Evolutionary conservation across 1,140 invertebrate species (phyloP).

Genomic region (Maconellicoccus hirsutus): DNA sequence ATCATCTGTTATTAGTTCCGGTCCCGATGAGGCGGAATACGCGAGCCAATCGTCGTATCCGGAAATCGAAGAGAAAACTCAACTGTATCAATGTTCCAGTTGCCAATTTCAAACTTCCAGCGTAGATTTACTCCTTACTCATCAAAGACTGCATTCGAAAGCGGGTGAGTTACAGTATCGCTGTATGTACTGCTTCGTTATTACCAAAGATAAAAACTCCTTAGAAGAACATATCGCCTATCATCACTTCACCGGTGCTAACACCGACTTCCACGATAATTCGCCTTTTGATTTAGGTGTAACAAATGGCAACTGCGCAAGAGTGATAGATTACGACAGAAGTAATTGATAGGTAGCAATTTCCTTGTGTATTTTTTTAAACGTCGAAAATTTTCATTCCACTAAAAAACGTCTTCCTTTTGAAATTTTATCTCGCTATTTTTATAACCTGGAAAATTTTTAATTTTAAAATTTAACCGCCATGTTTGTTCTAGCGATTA

Average conservation of each 20-base stretch:
- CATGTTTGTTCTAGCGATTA: not conserved
- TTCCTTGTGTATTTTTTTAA: too few species aligned
- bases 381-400: not conserved
- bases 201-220: constrained; percentile 11
- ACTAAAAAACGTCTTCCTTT: not conserved
- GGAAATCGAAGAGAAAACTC: not conserved
- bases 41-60: not conserved
- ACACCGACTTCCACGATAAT: not conserved
- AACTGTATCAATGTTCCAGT: not conserved
- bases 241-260: not conserved
- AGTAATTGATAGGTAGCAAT: not conserved
- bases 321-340: not conserved
- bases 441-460: too few species aligned
- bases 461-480: too few species aligned
- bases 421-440: too few species aligned
- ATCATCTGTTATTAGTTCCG: not conserved
- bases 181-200: constrained; percentile 14
- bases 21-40: not conserved
- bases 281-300: not conserved
- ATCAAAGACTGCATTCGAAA: constrained; percentile 10
- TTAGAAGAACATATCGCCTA: constrained; percentile 18
- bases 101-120: constrained; percentile 3
- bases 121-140: not conserved
- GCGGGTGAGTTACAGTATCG: constrained; percentile 6
- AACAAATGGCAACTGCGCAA: not conserved